A percentile compares a stretch with the other conserved stretches of the same genome.
These are phyloP conservation scores for Diadromus collaris DNA, from an alignment of 2,888 invertebrate species.

Conservation along the genomic window DNA sequence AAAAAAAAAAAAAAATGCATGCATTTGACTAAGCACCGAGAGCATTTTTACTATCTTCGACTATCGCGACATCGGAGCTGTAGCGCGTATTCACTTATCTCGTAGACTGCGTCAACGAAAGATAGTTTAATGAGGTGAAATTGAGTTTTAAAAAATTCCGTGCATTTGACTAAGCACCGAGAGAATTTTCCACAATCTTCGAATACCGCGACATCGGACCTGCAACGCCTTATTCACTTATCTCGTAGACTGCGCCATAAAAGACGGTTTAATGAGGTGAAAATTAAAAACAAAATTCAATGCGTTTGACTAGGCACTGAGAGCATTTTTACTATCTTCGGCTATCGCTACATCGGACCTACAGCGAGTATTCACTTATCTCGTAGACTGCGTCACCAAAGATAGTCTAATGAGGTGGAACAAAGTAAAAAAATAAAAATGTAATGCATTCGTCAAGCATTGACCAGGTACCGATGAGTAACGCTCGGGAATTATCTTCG, in stretches of 20 bases:
- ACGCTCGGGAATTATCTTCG: constrained; percentile 47
- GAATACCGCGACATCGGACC: too few relatives aligned
- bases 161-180: constrained; percentile 11
- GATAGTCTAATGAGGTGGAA: background rate
- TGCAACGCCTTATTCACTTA: too few relatives aligned
- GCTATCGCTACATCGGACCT: constrained; percentile 35
- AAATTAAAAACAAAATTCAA: too few relatives aligned
- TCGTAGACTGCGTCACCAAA: constrained; percentile 21
- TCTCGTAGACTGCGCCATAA: too few relatives aligned
- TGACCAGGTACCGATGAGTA: constrained; percentile 2
- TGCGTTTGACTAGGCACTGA: too few relatives aligned
- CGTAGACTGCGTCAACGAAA: constrained; percentile 21
- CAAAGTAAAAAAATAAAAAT: background rate
- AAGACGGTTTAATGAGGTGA: too few relatives aligned
- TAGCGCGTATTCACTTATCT: background rate
- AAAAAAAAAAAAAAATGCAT: too few relatives aligned
- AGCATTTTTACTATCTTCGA: constrained; percentile 41
- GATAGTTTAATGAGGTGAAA: background rate
- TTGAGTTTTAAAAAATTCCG: constrained; percentile 1
- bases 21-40: too few relatives aligned
- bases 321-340: constrained; percentile 42
- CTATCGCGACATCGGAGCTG: constrained; percentile 32
- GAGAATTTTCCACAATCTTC: too few relatives aligned
- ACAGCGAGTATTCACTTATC: background rate
- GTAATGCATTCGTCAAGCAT: constrained; percentile 43